phyloP scores from a whole-genome alignment of 2,888 invertebrate genomes.

The Ischnura elegans region DNA sequence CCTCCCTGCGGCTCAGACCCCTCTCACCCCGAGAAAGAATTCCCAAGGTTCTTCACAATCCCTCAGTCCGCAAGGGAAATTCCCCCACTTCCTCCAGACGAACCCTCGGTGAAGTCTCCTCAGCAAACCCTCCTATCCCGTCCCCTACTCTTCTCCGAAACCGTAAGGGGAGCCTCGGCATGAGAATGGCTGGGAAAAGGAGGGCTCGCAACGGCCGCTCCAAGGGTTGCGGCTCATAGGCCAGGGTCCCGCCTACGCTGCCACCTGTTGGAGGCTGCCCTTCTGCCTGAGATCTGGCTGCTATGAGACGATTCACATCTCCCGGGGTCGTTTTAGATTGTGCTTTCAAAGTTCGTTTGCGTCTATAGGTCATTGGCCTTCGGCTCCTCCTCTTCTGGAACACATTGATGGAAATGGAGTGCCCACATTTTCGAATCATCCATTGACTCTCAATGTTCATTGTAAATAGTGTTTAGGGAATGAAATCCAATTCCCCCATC shows the following conservation, averaged over 20 bases:
- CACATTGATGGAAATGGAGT: no score
- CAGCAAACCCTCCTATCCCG: no score
- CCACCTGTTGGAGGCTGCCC: constrained; percentile 43
- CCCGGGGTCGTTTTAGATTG: not conserved
- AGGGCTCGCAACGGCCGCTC: constrained; percentile 1
- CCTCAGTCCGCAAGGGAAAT: not conserved
- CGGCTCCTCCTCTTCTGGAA: no score
- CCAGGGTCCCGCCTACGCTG: not conserved
- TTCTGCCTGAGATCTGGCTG: not conserved
- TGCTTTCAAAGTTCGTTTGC: no score
- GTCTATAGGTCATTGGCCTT: no score
- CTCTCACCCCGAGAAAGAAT: no score
- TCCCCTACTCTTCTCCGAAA: not conserved
- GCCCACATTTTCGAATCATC: no score
- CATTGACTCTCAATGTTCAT: not conserved
- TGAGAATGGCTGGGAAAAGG: not conserved
- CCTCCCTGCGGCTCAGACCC: not conserved
- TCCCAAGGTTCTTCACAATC: not conserved
- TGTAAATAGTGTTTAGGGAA: not conserved
- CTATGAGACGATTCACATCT: not conserved
- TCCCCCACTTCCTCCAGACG: not conserved
- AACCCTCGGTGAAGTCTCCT: not conserved
- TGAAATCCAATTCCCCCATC: no score
- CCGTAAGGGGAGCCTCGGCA: constrained; percentile 18
- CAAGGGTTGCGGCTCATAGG: not conserved